Evolutionary conservation across 2,888 invertebrate species (phyloP).

Genomic region (Teinopalpus imperialis): DNA sequence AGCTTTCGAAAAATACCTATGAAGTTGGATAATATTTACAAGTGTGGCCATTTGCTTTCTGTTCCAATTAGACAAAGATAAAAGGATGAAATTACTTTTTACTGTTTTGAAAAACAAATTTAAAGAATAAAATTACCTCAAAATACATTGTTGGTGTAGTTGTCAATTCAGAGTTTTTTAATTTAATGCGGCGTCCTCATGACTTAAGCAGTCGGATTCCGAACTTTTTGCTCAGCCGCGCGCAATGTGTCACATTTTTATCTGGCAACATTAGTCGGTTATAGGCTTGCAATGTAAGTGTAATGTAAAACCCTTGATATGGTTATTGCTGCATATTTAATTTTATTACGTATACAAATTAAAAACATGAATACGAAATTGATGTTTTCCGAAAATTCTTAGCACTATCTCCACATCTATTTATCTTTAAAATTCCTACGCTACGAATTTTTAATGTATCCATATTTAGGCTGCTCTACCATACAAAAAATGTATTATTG

Average conservation of each 20-base stretch:
- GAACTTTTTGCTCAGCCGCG: constrained; percentile 15
- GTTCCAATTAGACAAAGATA: no score
- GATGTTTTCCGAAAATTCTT: no score
- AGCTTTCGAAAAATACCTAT: no score
- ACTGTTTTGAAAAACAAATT: background rate
- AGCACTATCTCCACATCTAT: no score
- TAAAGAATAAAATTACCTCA: constrained; percentile 16
- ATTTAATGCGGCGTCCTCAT: constrained; percentile 21
- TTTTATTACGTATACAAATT: constrained; percentile 7
- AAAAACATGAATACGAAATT: background rate
- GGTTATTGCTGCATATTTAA: constrained; percentile 9
- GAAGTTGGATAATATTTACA: no score
- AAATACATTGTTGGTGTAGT: constrained; percentile 20
- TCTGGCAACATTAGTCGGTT: constrained; percentile 23
- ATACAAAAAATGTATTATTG: no score
- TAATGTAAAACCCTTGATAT: constrained; percentile 4
- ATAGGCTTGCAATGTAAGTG: constrained; percentile 9
- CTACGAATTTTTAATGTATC: no score
- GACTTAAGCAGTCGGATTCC: constrained; percentile 26
- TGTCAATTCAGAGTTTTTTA: constrained; percentile 22
- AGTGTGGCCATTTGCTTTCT: no score
- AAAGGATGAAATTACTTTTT: constrained; percentile 2
- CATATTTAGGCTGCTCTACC: no score
- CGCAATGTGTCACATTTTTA: constrained; percentile 28
- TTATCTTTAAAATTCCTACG: no score